Conservation (phyloP, 2,888 invertebrate species). For the Hipparchia sbordonii region DNA sequence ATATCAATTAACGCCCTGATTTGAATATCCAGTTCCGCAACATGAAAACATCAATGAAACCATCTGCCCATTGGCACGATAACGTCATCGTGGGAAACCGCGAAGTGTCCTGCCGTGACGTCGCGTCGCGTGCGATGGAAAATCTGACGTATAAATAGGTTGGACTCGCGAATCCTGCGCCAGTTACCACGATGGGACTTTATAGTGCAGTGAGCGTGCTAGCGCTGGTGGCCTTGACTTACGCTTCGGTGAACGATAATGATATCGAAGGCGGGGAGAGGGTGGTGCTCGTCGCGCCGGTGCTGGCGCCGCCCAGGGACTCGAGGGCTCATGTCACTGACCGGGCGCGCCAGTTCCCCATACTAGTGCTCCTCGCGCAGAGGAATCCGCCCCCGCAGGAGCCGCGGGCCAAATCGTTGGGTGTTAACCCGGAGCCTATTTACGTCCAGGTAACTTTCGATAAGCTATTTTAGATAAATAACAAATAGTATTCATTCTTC, state of each 20-base stretch:
- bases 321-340: conserved; percentile 63
- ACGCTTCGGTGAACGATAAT: conserved; percentile 66
- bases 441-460: conserved; percentile 66
- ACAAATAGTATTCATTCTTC: no score
- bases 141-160: conserved; percentile 75
- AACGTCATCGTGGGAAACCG: conserved; percentile 63
- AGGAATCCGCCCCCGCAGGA: conserved; percentile 53
- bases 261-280: conserved; percentile 62
- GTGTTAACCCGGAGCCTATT: conserved; percentile 59
- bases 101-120: conserved; percentile 60
- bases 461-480: no score
- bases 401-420: conserved; percentile 64
- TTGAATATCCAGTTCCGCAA: conserved; percentile 10
- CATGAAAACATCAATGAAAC: conserved; percentile 28
- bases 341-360: conserved; percentile 71
- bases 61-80: conserved; percentile 32
- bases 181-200: conserved; percentile 75
- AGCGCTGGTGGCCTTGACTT: conserved; percentile 55
- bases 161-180: conserved; percentile 63
- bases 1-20: background rate
- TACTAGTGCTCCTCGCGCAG: conserved; percentile 65
- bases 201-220: conserved; percentile 61
- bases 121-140: conserved; percentile 58
- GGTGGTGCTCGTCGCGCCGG: conserved; percentile 69
- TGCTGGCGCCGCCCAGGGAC: conserved; percentile 71